Conservation (phyloP, 2,113 vertebrate species). For the Diadophis punctatus region DNA sequence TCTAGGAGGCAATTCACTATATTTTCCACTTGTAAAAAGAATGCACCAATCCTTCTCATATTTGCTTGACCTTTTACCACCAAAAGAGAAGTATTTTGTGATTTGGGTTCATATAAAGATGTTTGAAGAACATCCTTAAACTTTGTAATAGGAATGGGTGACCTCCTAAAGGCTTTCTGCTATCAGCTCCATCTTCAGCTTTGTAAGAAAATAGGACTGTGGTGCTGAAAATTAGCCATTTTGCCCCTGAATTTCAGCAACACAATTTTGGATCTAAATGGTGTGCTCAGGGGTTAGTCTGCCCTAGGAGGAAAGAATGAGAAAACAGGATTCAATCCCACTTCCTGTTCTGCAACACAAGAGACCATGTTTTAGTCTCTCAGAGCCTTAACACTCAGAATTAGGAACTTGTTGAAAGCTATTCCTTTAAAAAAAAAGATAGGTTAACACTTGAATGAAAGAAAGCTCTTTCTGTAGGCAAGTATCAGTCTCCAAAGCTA, state of each 20-base stretch:
- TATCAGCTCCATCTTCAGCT: not conserved
- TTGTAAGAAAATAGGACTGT: not conserved
- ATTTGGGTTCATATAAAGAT: not conserved
- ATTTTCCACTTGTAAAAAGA: not conserved
- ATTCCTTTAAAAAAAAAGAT: not conserved
- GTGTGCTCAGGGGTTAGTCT: not conserved
- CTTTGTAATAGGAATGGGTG: not conserved
- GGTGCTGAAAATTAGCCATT: not conserved
- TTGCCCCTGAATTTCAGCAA: not conserved
- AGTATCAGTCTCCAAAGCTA: not conserved
- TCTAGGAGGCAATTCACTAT: not conserved
- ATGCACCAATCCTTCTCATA: not conserved
- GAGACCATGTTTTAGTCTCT: not conserved
- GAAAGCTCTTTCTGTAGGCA: not conserved
- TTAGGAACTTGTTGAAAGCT: not conserved
- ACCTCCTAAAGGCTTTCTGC: not conserved
- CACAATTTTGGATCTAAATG: not conserved
- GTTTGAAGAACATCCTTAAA: not conserved
- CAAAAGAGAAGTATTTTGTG: not conserved
- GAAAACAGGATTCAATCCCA: not conserved
- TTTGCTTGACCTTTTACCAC: not conserved
- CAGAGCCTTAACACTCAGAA: not conserved
- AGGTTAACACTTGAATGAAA: conserved; percentile 7
- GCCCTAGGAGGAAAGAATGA: not conserved
- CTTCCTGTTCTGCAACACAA: not conserved